phyloP scores from a whole-genome alignment of 2,797 vertebrate species.

The Knipowitschia caucasica region DNA sequence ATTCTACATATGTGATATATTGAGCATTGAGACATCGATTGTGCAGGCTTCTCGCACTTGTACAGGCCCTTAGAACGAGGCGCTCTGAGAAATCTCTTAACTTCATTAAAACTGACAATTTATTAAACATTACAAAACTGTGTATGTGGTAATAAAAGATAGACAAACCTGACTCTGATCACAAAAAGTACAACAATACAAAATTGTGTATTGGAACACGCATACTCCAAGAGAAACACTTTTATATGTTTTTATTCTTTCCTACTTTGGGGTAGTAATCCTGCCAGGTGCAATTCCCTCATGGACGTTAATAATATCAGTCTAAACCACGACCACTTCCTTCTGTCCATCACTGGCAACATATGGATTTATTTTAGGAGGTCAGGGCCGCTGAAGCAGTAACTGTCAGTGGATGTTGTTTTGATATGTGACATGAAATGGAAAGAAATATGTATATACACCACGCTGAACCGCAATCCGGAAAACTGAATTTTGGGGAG shows the following conservation, averaged over 20 bases:
- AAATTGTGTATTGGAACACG: too few relatives aligned
- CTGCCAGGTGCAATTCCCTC: constrained; percentile 21
- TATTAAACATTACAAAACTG: too few relatives aligned
- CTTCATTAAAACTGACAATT: too few relatives aligned
- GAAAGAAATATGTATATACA: constrained; percentile 70
- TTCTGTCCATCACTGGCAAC: constrained; percentile 65
- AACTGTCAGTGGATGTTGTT: constrained; percentile 56
- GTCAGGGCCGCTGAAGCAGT: constrained; percentile 55
- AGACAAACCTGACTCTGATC: too few relatives aligned
- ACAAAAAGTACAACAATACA: too few relatives aligned
- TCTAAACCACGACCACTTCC: constrained; percentile 29
- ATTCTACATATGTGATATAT: too few relatives aligned
- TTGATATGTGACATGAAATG: constrained; percentile 59
- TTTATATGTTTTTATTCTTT: constrained; percentile 23
- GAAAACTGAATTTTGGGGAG: constrained; percentile 59
- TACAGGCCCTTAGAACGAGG: too few relatives aligned
- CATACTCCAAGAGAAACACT: too few relatives aligned
- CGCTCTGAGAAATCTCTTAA: too few relatives aligned
- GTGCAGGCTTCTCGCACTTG: too few relatives aligned
- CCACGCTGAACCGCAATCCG: constrained; percentile 48
- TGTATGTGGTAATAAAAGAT: too few relatives aligned
- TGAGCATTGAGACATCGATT: too few relatives aligned
- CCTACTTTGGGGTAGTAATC: constrained; percentile 21
- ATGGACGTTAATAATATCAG: constrained; percentile 34
- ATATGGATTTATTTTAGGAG: constrained; percentile 71